Evolutionary conservation across 35 echinoderm and acorn worm species (phyloP), one percentile per base, ranked within the genome.

Genomic region (Holothuria glaberrima): DNA sequence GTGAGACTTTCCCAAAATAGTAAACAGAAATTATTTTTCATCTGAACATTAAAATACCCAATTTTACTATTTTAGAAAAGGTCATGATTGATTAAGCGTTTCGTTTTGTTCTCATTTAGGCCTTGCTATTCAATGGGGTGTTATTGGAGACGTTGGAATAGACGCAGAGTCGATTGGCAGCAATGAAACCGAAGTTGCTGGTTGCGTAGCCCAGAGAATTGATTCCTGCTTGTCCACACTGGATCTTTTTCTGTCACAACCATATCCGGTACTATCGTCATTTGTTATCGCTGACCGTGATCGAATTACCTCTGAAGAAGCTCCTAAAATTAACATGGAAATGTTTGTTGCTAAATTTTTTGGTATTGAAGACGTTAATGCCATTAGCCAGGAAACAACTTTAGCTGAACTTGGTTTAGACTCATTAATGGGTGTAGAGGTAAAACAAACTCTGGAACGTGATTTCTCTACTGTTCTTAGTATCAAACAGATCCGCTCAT

Each of bases 121-220:
- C 16, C 58, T 91, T 19, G 93, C 93, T 16, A 80, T 95, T 14
- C 93, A 95, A 59, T 95, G 93, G 93, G 93, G 93, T 56, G 93
- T 91, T 0, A 95, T 95, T 35, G 93, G 93, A 34, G 93, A 95
- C 82, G 90, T 95, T 13, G 93, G 93, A 29, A 7, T 41, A 4
- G 2, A 4, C 2, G 90, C 91, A 46, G 93, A 95, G 59, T 88
- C 83, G 30, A 88, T 91, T 83, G 57, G 85, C 48, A n/a, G n/a
- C 9, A 78, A 59, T 19, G 74, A 91, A 2, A 7, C 36, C 36
- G 7, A 4, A 41, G 60, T 91, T 57, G 69, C 80, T 58, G 89
- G 93, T 13, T 92, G 82, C 33, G 19, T 81, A 5, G 46, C 93
- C 30, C 93, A 95, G 36, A 65, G 74, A 58, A 95, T 95, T 59